A percentile compares a stretch with the other conserved stretches of the same genome.
Evolutionary conservation across 2,888 invertebrate species (phyloP).

Genomic region (Matsumyia berberina): DNA sequence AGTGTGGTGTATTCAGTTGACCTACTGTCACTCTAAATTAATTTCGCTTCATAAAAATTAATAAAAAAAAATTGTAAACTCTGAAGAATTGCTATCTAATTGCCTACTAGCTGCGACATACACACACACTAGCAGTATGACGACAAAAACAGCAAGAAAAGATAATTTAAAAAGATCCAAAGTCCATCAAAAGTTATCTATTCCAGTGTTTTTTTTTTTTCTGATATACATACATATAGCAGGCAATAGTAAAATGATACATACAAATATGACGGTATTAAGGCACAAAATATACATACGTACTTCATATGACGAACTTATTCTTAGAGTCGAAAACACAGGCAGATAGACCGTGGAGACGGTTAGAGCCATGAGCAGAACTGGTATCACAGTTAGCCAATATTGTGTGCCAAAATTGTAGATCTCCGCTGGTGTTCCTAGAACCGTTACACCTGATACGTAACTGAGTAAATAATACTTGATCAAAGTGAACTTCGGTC

Average conservation of each 20-base stretch:
- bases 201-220: conserved; percentile 23
- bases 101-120: conserved; percentile 9
- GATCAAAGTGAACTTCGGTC: conserved; percentile 13
- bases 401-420: conserved; percentile 94
- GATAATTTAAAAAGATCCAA: conserved; percentile 59
- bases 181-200: conserved; percentile 62
- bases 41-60: conserved; percentile 36
- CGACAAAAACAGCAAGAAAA: conserved; percentile 39
- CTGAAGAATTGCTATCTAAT: conserved; percentile 29
- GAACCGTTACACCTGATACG: conserved; percentile 93
- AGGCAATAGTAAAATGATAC: conserved; percentile 37
- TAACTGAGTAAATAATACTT: conserved; percentile 86
- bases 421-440: conserved; percentile 94
- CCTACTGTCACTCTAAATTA: conserved; percentile 51
- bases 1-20: conserved; percentile 33
- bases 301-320: conserved; percentile 94
- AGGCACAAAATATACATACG: conserved; percentile 78
- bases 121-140: conserved; percentile 6
- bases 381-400: conserved; percentile 90
- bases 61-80: conserved; percentile 23
- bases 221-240: no score
- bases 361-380: conserved; percentile 88
- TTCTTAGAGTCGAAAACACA: conserved; percentile 90
- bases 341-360: conserved; percentile 91
- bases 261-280: conserved; percentile 16